Base-by-base conservation (phyloP, 2,797 vertebrate genomes). In the Lerista edwardsae region DNA sequence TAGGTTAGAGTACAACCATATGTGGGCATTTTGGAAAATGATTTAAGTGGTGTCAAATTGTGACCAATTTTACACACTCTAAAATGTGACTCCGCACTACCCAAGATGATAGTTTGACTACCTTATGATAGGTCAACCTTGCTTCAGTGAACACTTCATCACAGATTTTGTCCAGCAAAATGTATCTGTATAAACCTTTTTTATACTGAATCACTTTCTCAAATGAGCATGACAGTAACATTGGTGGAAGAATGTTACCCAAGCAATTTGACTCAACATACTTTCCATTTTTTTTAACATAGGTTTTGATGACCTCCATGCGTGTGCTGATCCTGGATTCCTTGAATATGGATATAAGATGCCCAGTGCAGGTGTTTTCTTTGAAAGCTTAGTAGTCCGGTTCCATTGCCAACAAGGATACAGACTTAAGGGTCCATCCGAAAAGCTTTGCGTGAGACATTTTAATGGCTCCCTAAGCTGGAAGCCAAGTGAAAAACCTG, bases 391-490 rank as follows among this genome's bases (percentile, higher is more conserved):
- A 14, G 95, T 97, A 57, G 94, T 97, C 79, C 96, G 96, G 1
- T 97, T 96, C 90, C 96, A 96, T 65, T 98, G 97, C 93, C 93
- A 95, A 75, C 96, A 96, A 7, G 97, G 97, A 85, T 97, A 97
- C 91, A 96, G 92, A 82, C 95, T 98, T 88, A 97, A 96, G 72
- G 97, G 97, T 69, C 96, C 96, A 57, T 83, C 94, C 8, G 97
- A 97, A 95, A 96, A 97, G 86, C 94, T 96, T 87, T 98, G 97
- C 61, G 89, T 95, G 86, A 96, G 94, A 90, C 92, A 95, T 86
- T 87, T 95, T 76, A 97, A 97, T 25, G 97, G 97, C 82, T 97
- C 96, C 67, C 90, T 97, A 44, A 95, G 94, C 93, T 98, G 97
- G 97, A 94, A 96, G 93, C 97, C 97, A 77, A 96, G 93, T 21